A percentile compares a stretch with the other conserved stretches of the same genome.
These are phyloP conservation scores for Rhyzopertha dominica DNA, from an alignment of 1,140 invertebrate species.

Conservation along the genomic window DNA sequence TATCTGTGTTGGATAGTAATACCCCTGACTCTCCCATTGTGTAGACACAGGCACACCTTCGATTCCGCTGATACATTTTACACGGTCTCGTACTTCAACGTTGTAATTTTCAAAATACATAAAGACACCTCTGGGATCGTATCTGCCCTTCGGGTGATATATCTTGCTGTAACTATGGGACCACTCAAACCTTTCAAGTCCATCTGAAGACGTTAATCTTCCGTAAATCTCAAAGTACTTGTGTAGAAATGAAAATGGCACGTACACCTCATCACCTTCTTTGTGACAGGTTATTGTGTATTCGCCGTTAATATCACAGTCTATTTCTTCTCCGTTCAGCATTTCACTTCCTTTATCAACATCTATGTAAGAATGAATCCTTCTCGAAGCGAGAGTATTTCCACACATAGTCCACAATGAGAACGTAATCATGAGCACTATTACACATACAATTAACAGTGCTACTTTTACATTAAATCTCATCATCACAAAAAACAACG, in stretches of 20 bases:
- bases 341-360: slow-evolving; percentile 30
- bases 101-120: slow-evolving; percentile 98
- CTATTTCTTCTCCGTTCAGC: slow-evolving; percentile 67
- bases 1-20: slow-evolving; percentile 98
- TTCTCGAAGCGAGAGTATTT: slow-evolving; percentile 32
- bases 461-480: slow-evolving; percentile 54
- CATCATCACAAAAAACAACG: slow-evolving; percentile 51
- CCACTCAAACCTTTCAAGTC: slow-evolving; percentile 81
- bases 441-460: slow-evolving; percentile 47
- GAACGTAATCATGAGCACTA: slow-evolving; percentile 49
- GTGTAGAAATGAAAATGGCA: slow-evolving; percentile 89
- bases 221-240: slow-evolving; percentile 94
- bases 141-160: slow-evolving; percentile 80
- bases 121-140: slow-evolving; percentile 83
- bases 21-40: slow-evolving; percentile 90
- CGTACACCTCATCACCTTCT: slow-evolving; percentile 81
- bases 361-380: slow-evolving; percentile 28
- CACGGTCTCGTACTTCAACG: slow-evolving; percentile 89
- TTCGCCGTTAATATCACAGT: slow-evolving; percentile 87
- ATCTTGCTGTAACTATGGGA: slow-evolving; percentile 91
- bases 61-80: slow-evolving; percentile 90
- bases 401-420: slow-evolving; percentile 54
- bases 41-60: slow-evolving; percentile 91
- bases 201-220: slow-evolving; percentile 64
- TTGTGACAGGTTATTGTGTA: slow-evolving; percentile 77